Evolutionary conservation across 2,113 vertebrate species (phyloP).

Genomic region (Rissa tridactyla): DNA sequence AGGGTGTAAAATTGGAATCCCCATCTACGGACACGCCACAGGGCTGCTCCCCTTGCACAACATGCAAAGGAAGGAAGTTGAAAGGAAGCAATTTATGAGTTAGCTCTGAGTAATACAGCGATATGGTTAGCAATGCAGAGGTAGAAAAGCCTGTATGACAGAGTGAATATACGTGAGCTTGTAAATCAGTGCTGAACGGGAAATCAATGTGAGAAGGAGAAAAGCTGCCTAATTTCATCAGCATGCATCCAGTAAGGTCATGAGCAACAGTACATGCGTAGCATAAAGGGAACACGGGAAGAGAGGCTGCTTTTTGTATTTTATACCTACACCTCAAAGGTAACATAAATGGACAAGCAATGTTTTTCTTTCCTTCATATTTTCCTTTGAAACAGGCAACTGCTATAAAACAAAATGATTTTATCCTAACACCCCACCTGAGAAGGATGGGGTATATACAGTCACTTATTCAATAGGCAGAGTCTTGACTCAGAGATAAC

Average conservation of each 20-base stretch:
- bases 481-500: not conserved
- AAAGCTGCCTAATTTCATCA: not conserved
- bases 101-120: slow-evolving; percentile 42
- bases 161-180: not conserved
- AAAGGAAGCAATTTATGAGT: slow-evolving; percentile 72
- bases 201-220: not conserved
- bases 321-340: not conserved
- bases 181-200: not conserved
- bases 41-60: slow-evolving; percentile 52
- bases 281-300: not conserved
- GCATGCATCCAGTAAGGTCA: not conserved
- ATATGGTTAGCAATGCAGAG: slow-evolving; percentile 49
- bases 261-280: not conserved
- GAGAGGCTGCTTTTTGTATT: not conserved
- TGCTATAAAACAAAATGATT: not conserved
- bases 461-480: not conserved
- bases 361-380: not conserved
- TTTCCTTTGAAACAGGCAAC: not conserved
- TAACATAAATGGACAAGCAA: not conserved
- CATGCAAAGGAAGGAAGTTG: slow-evolving; percentile 61
- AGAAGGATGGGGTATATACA: not conserved
- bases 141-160: slow-evolving; percentile 17
- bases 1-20: slow-evolving; percentile 53
- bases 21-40: not conserved
- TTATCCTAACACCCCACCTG: not conserved